Percentiles rank a stretch among this genome's conserved stretches.
These are phyloP conservation scores for Pammene fasciana DNA, from an alignment of 2,888 invertebrate genomes.

Conservation along the genomic window DNA sequence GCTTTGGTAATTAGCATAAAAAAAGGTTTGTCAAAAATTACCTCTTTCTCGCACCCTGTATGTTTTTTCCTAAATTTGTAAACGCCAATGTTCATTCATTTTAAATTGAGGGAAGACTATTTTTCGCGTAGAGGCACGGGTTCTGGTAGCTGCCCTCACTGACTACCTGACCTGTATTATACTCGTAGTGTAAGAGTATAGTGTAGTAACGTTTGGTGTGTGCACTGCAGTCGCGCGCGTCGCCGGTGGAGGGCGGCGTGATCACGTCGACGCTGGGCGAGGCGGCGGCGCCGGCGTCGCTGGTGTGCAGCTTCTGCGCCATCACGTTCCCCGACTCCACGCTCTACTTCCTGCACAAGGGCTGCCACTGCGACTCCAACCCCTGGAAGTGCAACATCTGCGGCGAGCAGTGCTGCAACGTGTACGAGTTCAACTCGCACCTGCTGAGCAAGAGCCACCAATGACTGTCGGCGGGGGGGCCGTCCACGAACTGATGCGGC, in stretches of 20 bases:
- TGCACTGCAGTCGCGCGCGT: constrained; percentile 68
- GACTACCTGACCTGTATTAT: no score
- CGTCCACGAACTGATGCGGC: constrained; percentile 64
- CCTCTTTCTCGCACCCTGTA: no score
- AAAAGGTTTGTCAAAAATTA: no score
- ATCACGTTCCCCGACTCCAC: constrained; percentile 98
- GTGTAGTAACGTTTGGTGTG: no score
- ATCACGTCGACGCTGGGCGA: constrained; percentile 89
- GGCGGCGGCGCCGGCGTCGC: constrained; percentile 79
- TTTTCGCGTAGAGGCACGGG: no score
- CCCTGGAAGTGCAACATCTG: constrained; percentile 99
- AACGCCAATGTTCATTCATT: no score
- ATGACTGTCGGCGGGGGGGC: constrained; percentile 83
- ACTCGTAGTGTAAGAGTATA: no score
- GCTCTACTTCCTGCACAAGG: constrained; percentile 98
- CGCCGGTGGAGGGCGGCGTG: constrained; percentile 82
- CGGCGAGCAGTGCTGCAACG: constrained; percentile 96
- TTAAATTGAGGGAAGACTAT: no score
- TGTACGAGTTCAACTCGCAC: constrained; percentile 98
- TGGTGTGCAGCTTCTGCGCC: constrained; percentile 95
- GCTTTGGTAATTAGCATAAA: no score
- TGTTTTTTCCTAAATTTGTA: no score
- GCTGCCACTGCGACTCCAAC: constrained; percentile 98
- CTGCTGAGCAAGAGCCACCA: constrained; percentile 96
- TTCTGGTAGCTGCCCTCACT: no score